Evolutionary conservation across 2,888 invertebrate genomes (phyloP).

Genomic region (Muschampia staudingeri): DNA sequence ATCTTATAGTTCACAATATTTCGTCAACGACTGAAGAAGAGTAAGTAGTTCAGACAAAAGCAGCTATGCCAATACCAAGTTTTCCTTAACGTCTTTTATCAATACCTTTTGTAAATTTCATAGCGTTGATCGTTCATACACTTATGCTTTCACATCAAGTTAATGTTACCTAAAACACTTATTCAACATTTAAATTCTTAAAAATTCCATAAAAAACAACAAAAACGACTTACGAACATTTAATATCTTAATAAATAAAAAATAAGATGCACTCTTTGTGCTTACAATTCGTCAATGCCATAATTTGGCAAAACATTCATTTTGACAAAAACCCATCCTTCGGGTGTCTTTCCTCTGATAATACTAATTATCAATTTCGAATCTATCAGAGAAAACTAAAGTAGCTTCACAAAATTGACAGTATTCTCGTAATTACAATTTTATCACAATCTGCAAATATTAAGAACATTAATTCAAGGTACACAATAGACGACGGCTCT

Average conservation of each 20-base stretch:
- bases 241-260: conserved; percentile 80
- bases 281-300: conserved; percentile 78
- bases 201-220: conserved; percentile 15
- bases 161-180: not conserved
- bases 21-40: not conserved
- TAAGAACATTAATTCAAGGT: conserved; percentile 68
- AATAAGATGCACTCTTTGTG: conserved; percentile 84
- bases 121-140: not conserved
- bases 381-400: conserved; percentile 84
- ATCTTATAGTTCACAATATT: not conserved
- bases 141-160: not conserved
- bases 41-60: not conserved
- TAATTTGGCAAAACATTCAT: conserved; percentile 69
- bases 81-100: too few species aligned
- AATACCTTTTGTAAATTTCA: not conserved
- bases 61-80: not conserved
- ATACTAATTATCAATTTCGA: conserved; percentile 89
- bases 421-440: conserved; percentile 55
- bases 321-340: conserved; percentile 72
- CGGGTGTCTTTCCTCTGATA: conserved; percentile 78
- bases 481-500: conserved; percentile 66
- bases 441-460: conserved; percentile 61
- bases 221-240: conserved; percentile 73
- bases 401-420: conserved; percentile 53
- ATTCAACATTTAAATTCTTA: conserved; percentile 1